These are phyloP conservation scores for Conger conger DNA, from an alignment of 2,113 vertebrate species.

Conservation along the genomic window DNA sequence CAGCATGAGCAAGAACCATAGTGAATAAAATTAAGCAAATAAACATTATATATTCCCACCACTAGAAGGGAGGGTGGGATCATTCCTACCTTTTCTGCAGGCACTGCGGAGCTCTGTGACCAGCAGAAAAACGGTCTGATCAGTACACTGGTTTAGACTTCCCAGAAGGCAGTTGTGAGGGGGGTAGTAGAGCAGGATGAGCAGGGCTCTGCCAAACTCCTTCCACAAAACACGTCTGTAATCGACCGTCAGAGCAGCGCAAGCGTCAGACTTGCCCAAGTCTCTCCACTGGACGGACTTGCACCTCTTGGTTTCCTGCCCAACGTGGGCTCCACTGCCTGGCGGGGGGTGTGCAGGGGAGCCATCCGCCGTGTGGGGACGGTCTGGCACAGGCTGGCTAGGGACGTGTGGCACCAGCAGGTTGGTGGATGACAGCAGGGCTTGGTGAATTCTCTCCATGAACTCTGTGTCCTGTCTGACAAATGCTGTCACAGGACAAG, in stretches of 20 bases:
- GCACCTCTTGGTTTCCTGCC: constrained; percentile 11
- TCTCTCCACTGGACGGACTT: constrained; percentile 55
- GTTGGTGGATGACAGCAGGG: constrained; percentile 55
- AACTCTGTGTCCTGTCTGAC: constrained; percentile 49
- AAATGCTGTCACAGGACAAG: constrained; percentile 36
- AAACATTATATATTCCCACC: no score
- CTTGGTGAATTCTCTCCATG: constrained; percentile 53
- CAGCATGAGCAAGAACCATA: no score
- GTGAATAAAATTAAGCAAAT: no score
- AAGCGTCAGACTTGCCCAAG: constrained; percentile 41
- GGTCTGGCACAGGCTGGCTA: constrained; percentile 26
- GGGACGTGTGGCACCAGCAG: constrained; percentile 45
- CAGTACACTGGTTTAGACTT: constrained; percentile 59
- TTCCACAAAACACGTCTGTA: constrained; percentile 57
- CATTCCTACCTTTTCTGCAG: constrained; percentile 50
- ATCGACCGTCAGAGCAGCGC: constrained; percentile 48
- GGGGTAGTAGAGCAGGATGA: constrained; percentile 50
- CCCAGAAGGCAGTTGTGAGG: constrained; percentile 15
- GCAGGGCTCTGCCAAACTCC: constrained; percentile 47
- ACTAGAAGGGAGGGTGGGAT: background rate
- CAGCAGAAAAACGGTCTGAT: constrained; percentile 43
- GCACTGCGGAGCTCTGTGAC: constrained; percentile 45
- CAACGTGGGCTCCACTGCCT: constrained; percentile 6
- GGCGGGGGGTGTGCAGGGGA: background rate
- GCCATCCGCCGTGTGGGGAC: background rate